Conservation (phyloP, 2,113 vertebrate species). For the Thamnophis sirtalis region DNA sequence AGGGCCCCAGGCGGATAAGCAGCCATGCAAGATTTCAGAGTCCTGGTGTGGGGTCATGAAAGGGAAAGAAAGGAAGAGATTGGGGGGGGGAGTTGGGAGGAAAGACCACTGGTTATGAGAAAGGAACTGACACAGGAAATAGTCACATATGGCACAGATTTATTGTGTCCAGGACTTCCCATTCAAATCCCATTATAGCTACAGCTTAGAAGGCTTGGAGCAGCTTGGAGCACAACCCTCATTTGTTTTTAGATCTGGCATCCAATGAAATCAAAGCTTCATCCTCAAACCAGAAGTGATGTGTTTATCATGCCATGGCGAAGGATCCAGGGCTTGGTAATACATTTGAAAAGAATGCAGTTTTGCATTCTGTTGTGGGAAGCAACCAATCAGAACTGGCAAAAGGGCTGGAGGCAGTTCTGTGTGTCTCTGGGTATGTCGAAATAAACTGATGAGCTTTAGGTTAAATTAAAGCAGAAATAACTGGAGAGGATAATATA, state of each 20-base stretch:
- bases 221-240: slow-evolving; percentile 57
- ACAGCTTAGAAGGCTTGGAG: slow-evolving; percentile 70
- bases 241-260: slow-evolving; percentile 70
- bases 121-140: slow-evolving; percentile 90
- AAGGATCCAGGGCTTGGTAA: slow-evolving; percentile 4
- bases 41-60: slow-evolving; percentile 83
- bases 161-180: slow-evolving; percentile 84
- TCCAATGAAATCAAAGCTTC: slow-evolving; percentile 60
- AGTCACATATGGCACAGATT: slow-evolving; percentile 91
- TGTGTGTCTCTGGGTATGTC: not conserved
- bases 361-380: not conserved
- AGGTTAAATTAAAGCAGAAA: slow-evolving; percentile 21
- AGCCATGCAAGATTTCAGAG: slow-evolving; percentile 83
- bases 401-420: not conserved
- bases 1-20: slow-evolving; percentile 74
- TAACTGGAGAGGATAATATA: not conserved
- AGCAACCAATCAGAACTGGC: not conserved
- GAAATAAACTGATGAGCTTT: slow-evolving; percentile 20
- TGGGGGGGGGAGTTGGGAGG: not conserved
- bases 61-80: slow-evolving; percentile 59
- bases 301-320: slow-evolving; percentile 56
- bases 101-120: slow-evolving; percentile 79
- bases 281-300: slow-evolving; percentile 46
- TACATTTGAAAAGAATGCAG: not conserved
- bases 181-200: slow-evolving; percentile 85